These are phyloP conservation scores for Campoplex nolae DNA, from an alignment of 2,888 invertebrate species.

Conservation along the genomic window DNA sequence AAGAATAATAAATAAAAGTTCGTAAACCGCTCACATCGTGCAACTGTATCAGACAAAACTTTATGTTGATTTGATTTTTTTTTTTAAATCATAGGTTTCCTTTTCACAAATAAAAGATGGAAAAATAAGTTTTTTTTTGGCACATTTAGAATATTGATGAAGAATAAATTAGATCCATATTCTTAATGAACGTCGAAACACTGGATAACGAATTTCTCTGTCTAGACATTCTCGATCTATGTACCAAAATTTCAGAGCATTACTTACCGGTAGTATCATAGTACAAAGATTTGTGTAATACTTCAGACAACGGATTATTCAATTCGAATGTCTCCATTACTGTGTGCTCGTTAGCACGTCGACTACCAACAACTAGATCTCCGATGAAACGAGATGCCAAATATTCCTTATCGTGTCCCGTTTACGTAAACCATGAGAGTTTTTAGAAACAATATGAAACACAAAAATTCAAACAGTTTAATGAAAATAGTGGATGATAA, in stretches of 20 bases:
- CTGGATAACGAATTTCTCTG: no score
- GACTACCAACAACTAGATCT: conserved; percentile 76
- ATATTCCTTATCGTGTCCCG: background rate
- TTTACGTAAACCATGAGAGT: background rate
- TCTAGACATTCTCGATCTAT: no score
- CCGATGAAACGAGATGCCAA: conserved; percentile 76
- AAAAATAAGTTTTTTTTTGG: no score
- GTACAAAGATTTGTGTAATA: background rate
- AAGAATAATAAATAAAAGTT: no score
- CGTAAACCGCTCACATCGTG: no score
- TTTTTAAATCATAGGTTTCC: no score
- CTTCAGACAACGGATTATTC: background rate
- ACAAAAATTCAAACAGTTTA: background rate
- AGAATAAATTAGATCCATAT: no score
- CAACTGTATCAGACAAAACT: no score
- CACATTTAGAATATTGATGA: no score
- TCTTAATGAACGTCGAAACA: no score
- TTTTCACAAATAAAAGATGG: no score
- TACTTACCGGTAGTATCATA: background rate
- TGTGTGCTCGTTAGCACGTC: conserved; percentile 76
- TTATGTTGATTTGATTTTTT: no score
- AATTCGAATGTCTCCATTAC: conserved; percentile 74
- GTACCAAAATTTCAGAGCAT: background rate
- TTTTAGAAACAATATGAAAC: background rate
- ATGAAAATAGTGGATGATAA: background rate